Percentiles rank a stretch among this genome's conserved stretches.
phyloP scores from a whole-genome alignment of 1,140 invertebrate genomes.

The Dinothrombium tinctorium region DNA sequence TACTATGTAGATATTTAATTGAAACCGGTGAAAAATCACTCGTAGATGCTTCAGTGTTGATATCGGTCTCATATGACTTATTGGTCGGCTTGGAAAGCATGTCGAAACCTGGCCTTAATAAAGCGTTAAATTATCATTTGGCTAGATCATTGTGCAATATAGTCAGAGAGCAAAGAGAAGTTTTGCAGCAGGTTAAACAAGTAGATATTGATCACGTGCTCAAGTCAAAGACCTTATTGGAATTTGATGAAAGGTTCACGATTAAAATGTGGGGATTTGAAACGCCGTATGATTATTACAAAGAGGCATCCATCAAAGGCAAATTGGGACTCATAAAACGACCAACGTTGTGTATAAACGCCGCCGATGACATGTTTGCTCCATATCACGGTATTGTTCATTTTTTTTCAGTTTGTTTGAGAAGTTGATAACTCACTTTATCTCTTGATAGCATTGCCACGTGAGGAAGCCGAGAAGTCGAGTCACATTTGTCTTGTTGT shows the following conservation, averaged over 20 bases:
- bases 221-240: conserved; percentile 41
- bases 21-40: conserved; percentile 31
- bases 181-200: conserved; percentile 12
- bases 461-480: conserved; percentile 9
- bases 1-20: conserved; percentile 50
- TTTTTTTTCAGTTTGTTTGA: background rate
- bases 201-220: conserved; percentile 21
- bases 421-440: background rate
- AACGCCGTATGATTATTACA: conserved; percentile 52
- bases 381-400: conserved; percentile 32
- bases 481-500: conserved; percentile 37
- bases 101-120: conserved; percentile 47
- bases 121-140: conserved; percentile 45
- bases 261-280: conserved; percentile 53
- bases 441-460: conserved; percentile 5
- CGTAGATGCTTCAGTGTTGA: conserved; percentile 42
- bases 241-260: conserved; percentile 62
- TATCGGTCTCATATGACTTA: conserved; percentile 62
- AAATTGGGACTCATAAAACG: conserved; percentile 42
- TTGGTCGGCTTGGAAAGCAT: conserved; percentile 41
- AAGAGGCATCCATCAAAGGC: conserved; percentile 39
- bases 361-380: conserved; percentile 64
- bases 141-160: conserved; percentile 29
- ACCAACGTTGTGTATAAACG: conserved; percentile 47
- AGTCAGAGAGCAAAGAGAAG: conserved; percentile 12